These are phyloP conservation scores for Ephialtes manifestator DNA, from an alignment of 2,888 invertebrate species.

Conservation along the genomic window DNA sequence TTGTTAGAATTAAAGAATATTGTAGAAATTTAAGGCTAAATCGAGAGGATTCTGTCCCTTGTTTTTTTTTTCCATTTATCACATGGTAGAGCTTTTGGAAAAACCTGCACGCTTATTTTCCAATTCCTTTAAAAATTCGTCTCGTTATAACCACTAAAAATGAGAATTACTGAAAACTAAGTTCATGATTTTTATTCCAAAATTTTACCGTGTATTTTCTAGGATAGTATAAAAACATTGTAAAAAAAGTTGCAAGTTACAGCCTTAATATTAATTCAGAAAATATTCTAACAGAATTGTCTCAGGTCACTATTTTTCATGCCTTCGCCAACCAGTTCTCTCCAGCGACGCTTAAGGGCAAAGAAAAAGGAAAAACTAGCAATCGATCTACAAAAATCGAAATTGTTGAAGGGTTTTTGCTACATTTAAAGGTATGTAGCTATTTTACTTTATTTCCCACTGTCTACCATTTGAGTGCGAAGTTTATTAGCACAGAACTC, in stretches of 20 bases:
- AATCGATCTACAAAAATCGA: slow-evolving; percentile 24
- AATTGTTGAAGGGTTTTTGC: slow-evolving; percentile 33
- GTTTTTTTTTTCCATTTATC: too few relatives aligned
- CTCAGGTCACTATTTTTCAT: slow-evolving; percentile 7
- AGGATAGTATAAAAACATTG: not conserved
- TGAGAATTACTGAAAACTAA: too few relatives aligned
- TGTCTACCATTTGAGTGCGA: not conserved
- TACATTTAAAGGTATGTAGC: slow-evolving; percentile 15
- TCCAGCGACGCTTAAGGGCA: slow-evolving; percentile 8
- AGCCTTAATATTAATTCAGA: not conserved
- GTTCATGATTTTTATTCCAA: too few relatives aligned
- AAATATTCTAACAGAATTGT: not conserved
- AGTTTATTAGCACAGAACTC: not conserved
- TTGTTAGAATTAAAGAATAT: too few relatives aligned
- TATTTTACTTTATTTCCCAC: not conserved
- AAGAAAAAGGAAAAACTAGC: not conserved
- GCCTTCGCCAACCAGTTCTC: slow-evolving; percentile 2
- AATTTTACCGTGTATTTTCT: too few relatives aligned
- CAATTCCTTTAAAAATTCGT: too few relatives aligned
- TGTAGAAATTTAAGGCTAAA: too few relatives aligned
- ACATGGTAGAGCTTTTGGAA: too few relatives aligned
- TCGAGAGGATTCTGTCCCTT: too few relatives aligned
- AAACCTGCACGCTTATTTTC: too few relatives aligned
- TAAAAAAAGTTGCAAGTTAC: not conserved
- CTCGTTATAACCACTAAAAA: too few relatives aligned